phyloP scores from a whole-genome alignment of 2,797 vertebrate species.

The Euthynnus affinis region DNA sequence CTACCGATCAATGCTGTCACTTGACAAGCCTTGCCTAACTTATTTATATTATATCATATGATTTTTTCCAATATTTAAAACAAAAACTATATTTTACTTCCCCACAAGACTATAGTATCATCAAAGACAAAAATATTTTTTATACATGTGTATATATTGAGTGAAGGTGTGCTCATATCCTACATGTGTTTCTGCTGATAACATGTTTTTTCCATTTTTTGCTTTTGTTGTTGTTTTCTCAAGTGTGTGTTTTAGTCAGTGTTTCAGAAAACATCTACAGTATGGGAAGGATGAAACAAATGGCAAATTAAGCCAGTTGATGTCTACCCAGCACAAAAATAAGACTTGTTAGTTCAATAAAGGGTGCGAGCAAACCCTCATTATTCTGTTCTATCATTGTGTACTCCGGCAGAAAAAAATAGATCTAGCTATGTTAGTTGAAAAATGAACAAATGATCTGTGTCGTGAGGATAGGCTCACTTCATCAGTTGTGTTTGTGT shows the following conservation, averaged over 20 bases:
- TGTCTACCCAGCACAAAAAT: conserved; percentile 42
- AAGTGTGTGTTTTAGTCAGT: conserved; percentile 41
- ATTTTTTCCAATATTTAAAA: conserved; percentile 4
- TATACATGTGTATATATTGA: conserved; percentile 14
- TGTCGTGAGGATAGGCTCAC: conserved; percentile 3
- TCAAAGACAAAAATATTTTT: conserved; percentile 34
- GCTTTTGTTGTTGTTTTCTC: conserved; percentile 35
- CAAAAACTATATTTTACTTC: conserved; percentile 1
- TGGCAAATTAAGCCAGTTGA: conserved; percentile 47
- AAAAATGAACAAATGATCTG: conserved; percentile 50
- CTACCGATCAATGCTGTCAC: conserved; percentile 26
- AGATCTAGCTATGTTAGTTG: conserved; percentile 38
- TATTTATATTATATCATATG: background rate
- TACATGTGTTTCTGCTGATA: conserved; percentile 11
- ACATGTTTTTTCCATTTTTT: conserved; percentile 1
- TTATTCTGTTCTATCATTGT: conserved; percentile 53
- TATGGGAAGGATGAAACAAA: conserved; percentile 16
- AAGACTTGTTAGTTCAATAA: conserved; percentile 51
- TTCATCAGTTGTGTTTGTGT: conserved; percentile 25
- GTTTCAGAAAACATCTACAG: conserved; percentile 21
- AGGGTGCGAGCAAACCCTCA: conserved; percentile 40
- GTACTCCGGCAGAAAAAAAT: conserved; percentile 41
- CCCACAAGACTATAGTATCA: conserved; percentile 4
- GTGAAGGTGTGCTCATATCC: conserved; percentile 17
- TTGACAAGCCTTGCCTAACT: conserved; percentile 19